A percentile compares a stretch with the other conserved stretches of the same genome.
These are phyloP conservation scores for Aethes cnicana DNA, from an alignment of 2,888 invertebrate genomes.

Conservation along the genomic window DNA sequence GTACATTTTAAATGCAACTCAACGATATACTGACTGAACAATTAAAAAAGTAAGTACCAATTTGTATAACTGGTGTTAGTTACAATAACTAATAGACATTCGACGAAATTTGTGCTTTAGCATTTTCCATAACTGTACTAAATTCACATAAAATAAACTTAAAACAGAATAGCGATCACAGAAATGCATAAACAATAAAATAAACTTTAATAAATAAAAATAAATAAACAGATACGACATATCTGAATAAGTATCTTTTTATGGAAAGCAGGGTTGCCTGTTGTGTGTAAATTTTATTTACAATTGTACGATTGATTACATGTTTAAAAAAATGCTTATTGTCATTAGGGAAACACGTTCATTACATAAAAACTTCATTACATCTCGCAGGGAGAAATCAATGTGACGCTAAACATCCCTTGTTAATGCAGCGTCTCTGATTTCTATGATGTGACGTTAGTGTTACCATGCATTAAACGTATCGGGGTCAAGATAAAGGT, in stretches of 20 bases:
- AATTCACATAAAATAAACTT: conserved; percentile 49
- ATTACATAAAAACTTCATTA: conserved; percentile 32
- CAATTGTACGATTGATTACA: conserved; percentile 50
- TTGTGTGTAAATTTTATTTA: conserved; percentile 51
- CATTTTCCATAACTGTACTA: conserved; percentile 49
- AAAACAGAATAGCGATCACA: conserved; percentile 71
- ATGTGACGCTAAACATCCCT: background rate
- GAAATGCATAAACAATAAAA: conserved; percentile 72
- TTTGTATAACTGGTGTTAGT: background rate
- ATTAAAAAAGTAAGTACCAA: conserved; percentile 13
- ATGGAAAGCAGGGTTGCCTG: conserved; percentile 38
- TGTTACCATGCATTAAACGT: background rate
- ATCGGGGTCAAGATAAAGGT: no score
- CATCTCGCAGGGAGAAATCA: conserved; percentile 35
- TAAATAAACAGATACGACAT: conserved; percentile 51
- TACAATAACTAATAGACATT: background rate
- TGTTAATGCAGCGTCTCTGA: conserved; percentile 7
- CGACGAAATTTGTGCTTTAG: conserved; percentile 62
- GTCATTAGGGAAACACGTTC: conserved; percentile 62
- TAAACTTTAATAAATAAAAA: conserved; percentile 58
- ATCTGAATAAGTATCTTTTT: conserved; percentile 49
- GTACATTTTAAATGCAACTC: conserved; percentile 33
- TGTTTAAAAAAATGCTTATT: conserved; percentile 71
- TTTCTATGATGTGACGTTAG: background rate
- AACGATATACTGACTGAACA: conserved; percentile 10